Base-by-base conservation (phyloP, 2,113 vertebrate genomes). In the Malurus melanocephalus region DNA sequence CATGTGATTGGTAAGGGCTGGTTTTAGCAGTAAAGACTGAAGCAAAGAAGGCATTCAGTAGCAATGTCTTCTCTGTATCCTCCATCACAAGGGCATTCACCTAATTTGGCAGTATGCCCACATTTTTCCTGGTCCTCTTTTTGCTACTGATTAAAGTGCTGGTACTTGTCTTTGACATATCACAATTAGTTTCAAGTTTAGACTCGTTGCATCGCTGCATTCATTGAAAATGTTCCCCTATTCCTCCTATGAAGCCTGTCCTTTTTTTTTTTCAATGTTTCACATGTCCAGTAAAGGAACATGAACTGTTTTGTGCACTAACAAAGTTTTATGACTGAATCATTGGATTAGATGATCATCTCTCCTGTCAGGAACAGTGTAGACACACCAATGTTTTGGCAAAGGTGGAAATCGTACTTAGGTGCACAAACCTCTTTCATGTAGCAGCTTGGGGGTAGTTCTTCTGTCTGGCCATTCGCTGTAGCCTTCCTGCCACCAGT, bases 11-110 rank as follows among this genome's bases (percentile, higher is more conserved):
- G 2, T 66, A 27, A 52, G 52, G 13, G n/a, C 0, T 52, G 20
- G 33, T 13, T 17, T 73, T 33, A 30, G n/a, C 53, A 53, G 9
- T 26, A 30, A 46, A 53, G 28, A 21, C 16, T 52, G 23, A 66
- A 53, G 9, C 7, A 66, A 66, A 52, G 45, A 40, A 30, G 7
- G 9, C 23, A 46, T 66, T 66, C 1, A 17, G 10, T 24, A 60
- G 40, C 13, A 26, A 11, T 0, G 0, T 20, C 5, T 28, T 40
- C 9, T 46, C 52, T 59, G 9, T 33, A 46, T 21, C 9, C 5
- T 73, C 28, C 17, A 30, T 30, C 28, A 59, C 20, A n/a, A 33
- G 9, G 19, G 4, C 6, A 66, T 7, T 0, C 0, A 40, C 3
- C 11, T 53, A 10, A 40, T 80, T 45, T 65, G 28, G 9, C 16